Evolutionary conservation across 2,888 invertebrate species (phyloP).

Genomic region (Drosophila percnosoma): DNA sequence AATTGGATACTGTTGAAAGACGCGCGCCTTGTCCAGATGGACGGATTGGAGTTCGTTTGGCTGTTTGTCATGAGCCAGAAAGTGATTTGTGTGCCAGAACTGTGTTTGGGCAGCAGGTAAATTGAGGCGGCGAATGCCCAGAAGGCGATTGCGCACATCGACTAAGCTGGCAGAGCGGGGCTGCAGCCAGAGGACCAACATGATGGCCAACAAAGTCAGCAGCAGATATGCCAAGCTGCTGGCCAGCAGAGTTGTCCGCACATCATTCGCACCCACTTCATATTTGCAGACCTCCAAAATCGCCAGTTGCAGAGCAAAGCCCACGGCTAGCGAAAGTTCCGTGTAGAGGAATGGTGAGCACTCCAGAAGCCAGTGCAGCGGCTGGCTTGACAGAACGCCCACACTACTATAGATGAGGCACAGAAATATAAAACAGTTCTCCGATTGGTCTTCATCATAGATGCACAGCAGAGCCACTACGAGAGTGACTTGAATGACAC

Average conservation of each 20-base stretch:
- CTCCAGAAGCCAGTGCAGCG: constrained; percentile 75
- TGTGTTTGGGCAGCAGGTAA: constrained; percentile 66
- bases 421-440: constrained; percentile 75
- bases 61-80: constrained; percentile 74
- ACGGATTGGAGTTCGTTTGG: constrained; percentile 65
- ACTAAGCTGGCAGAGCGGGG: constrained; percentile 72
- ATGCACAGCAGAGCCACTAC: constrained; percentile 74
- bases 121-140: constrained; percentile 69
- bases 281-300: constrained; percentile 71
- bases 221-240: constrained; percentile 54
- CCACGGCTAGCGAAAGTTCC: constrained; percentile 64
- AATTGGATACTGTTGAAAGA: constrained; percentile 78
- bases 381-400: constrained; percentile 77
- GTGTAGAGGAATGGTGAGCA: constrained; percentile 78
- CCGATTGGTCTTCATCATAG: constrained; percentile 69
- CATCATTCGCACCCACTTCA: constrained; percentile 53
- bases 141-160: constrained; percentile 76
- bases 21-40: constrained; percentile 65
- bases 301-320: constrained; percentile 62
- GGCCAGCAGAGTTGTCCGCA: constrained; percentile 62
- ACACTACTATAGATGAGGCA: constrained; percentile 73
- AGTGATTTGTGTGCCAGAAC: constrained; percentile 77
- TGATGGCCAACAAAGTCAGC: constrained; percentile 61
- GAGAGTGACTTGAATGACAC: constrained; percentile 76
- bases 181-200: constrained; percentile 65